phyloP scores from a whole-genome alignment of 1,140 invertebrate species.

The Harlomillsia oculata region DNA sequence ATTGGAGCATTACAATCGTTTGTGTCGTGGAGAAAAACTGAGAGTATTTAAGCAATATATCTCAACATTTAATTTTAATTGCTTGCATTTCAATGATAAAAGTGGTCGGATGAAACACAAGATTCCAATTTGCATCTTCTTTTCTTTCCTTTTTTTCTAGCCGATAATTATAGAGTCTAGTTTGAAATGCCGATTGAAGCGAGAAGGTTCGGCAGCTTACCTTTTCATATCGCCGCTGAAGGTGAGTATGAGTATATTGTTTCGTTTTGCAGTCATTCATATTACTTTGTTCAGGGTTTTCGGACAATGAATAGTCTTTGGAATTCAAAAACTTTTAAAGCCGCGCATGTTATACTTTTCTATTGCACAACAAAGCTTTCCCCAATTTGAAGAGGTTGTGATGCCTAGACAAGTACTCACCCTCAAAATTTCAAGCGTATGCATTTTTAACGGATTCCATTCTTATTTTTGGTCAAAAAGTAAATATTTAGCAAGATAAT shows the following conservation, averaged over 20 bases:
- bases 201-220: conserved; percentile 40
- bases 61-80: neutral
- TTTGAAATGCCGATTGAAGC: conserved; percentile 42
- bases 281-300: no score
- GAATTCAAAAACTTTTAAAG: no score
- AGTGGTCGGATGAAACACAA: neutral
- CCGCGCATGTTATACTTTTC: no score
- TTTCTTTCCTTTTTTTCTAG: conserved; percentile 20
- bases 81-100: neutral
- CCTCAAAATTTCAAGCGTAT: no score
- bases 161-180: conserved; percentile 35
- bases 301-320: no score
- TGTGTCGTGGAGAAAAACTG: conserved; percentile 37
- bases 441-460: no score
- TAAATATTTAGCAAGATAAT: no score
- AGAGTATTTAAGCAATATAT: conserved; percentile 32
- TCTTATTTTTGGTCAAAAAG: no score
- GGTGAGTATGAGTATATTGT: conserved; percentile 17
- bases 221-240: conserved; percentile 44
- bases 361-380: no score
- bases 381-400: no score
- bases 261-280: no score
- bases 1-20: conserved; percentile 41
- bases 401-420: no score
- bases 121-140: neutral